Percentiles rank a stretch among this genome's conserved stretches.
Conservation (phyloP, 2,113 vertebrate genomes). For the Axis porcinus region DNA sequence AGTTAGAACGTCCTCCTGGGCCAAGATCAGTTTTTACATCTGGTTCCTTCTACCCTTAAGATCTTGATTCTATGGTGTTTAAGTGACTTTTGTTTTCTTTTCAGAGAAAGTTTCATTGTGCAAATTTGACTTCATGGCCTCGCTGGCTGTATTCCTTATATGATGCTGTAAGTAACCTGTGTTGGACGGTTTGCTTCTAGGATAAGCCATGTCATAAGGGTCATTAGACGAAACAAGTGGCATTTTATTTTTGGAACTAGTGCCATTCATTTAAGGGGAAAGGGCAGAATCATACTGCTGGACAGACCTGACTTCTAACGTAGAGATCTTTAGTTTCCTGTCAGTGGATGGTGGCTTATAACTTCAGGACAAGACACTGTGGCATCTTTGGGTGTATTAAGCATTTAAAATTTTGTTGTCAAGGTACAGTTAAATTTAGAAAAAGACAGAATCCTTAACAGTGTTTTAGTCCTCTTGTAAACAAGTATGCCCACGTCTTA, state of each 20-base stretch:
- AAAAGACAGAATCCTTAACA: background rate
- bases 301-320: background rate
- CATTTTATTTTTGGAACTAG: background rate
- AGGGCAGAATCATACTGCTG: background rate
- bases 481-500: accelerated
- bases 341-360: no score
- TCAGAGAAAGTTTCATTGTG: slow-evolving; percentile 94
- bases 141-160: slow-evolving; percentile 97
- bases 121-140: slow-evolving; percentile 96
- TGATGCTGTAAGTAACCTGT: slow-evolving; percentile 90
- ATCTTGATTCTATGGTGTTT: background rate
- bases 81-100: slow-evolving; percentile 52
- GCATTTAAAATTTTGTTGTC: background rate
- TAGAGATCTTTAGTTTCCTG: background rate
- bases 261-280: background rate
- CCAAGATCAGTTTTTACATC: background rate
- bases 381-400: background rate
- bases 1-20: background rate
- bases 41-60: background rate
- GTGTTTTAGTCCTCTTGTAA: background rate
- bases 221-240: background rate
- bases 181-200: background rate
- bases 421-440: background rate
- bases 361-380: background rate
- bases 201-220: accelerated